A percentile compares a stretch with the other conserved stretches of the same genome.
These are phyloP conservation scores for Berghia stephanieae DNA, from an alignment of 1,140 invertebrate genomes.

Conservation along the genomic window DNA sequence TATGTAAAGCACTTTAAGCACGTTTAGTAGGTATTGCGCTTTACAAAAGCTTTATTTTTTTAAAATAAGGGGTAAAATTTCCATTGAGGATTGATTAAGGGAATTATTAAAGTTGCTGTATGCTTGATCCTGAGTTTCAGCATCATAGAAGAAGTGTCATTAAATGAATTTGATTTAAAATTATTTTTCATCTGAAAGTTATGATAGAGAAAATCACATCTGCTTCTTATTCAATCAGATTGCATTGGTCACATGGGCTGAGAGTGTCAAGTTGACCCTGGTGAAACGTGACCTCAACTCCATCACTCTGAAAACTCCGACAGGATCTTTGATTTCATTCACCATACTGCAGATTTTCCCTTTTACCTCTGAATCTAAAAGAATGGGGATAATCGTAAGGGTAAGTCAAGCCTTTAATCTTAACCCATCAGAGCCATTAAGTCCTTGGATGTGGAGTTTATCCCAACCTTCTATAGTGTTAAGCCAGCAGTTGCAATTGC, in stretches of 20 bases:
- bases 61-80: too few relatives aligned
- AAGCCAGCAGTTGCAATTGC: not conserved
- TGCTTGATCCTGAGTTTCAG: too few relatives aligned
- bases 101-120: too few relatives aligned
- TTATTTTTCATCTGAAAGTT: not conserved
- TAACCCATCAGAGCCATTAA: too few relatives aligned
- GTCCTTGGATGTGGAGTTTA: not conserved
- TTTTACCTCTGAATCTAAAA: slow-evolving; percentile 97
- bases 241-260: slow-evolving; percentile 83
- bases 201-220: not conserved
- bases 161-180: not conserved
- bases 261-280: slow-evolving; percentile 74
- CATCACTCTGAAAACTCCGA: slow-evolving; percentile 81
- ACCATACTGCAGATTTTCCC: slow-evolving; percentile 96
- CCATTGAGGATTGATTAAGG: too few relatives aligned
- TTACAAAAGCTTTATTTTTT: too few relatives aligned
- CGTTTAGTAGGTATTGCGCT: too few relatives aligned
- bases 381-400: slow-evolving; percentile 98
- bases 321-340: slow-evolving; percentile 77
- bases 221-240: slow-evolving; percentile 68
- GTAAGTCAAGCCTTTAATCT: slow-evolving; percentile 65
- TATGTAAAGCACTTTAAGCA: too few relatives aligned
- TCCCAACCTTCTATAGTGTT: not conserved
- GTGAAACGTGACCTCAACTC: slow-evolving; percentile 79
- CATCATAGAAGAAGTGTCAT: not conserved